Percentiles rank a stretch among this genome's conserved stretches.
These are phyloP conservation scores for Pteronotus mesoamericanus DNA, from an alignment of 2,797 vertebrate species.

Conservation along the genomic window DNA sequence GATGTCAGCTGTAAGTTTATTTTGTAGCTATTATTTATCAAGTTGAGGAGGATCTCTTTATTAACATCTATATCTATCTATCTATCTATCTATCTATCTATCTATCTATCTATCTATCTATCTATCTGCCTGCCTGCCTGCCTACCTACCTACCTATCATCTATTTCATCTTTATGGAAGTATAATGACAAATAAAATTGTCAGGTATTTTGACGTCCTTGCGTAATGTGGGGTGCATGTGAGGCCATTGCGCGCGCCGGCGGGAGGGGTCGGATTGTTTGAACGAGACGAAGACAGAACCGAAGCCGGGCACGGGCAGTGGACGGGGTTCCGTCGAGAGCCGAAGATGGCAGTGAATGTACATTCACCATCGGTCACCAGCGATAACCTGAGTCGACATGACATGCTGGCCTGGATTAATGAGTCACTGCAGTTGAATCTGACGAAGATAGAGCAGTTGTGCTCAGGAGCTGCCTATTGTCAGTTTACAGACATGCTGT, in stretches of 20 bases:
- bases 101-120: neutral
- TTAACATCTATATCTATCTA: neutral
- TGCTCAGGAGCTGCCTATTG: too few species aligned
- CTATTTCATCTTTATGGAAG: neutral
- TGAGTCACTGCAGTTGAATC: conserved; percentile 94
- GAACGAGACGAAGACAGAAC: too few species aligned
- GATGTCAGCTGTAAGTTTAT: neutral
- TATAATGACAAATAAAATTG: neutral
- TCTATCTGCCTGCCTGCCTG: too few species aligned
- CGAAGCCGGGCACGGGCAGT: too few species aligned
- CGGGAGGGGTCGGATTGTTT: too few species aligned
- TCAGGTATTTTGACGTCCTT: too few species aligned
- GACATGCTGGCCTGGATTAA: conserved; percentile 99
- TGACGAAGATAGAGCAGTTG: conserved; percentile 96
- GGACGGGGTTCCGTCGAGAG: too few species aligned
- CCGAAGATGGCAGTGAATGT: conserved; percentile 99
- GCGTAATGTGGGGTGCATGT: too few species aligned
- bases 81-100: neutral
- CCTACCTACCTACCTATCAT: neutral
- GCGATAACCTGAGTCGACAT: conserved; percentile 97
- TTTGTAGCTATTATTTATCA: neutral
- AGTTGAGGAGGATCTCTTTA: neutral
- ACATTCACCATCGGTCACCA: conserved; percentile 98
- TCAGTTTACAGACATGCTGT: too few species aligned
- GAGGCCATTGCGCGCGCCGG: too few species aligned